These are phyloP conservation scores for Dromaius novaehollandiae DNA, from an alignment of 2,113 vertebrate species.

Conservation along the genomic window DNA sequence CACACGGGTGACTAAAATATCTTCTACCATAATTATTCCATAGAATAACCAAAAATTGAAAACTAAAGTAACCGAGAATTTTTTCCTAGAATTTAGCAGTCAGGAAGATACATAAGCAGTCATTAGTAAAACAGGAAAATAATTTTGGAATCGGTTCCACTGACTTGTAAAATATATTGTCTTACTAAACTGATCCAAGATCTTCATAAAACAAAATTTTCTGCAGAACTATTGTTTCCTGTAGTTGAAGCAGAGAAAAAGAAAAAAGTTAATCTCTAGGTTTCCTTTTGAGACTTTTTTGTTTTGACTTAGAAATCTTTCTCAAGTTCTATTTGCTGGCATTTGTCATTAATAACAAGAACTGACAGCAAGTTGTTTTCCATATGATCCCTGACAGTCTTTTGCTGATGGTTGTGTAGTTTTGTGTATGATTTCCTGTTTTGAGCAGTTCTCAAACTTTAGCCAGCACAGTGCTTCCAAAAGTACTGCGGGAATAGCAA, in stretches of 20 bases:
- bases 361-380: not conserved
- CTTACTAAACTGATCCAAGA: not conserved
- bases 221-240: not conserved
- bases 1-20: too few relatives aligned
- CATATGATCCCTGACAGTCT: not conserved
- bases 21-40: too few relatives aligned
- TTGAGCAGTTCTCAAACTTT: not conserved
- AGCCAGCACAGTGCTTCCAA: not conserved
- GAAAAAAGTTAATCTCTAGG: too few relatives aligned
- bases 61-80: too few relatives aligned
- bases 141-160: not conserved
- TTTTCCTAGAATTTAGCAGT: too few relatives aligned
- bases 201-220: not conserved
- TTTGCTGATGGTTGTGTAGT: not conserved
- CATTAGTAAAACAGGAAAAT: not conserved
- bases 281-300: not conserved
- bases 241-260: not conserved
- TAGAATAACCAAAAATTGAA: too few relatives aligned
- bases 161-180: not conserved
- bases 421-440: not conserved
- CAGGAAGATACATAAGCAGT: too few relatives aligned
- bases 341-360: not conserved
- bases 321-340: not conserved
- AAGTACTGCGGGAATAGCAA: not conserved
- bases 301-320: not conserved